Conservation (phyloP, 2,888 invertebrate species). For the Heliconius aoede region DNA sequence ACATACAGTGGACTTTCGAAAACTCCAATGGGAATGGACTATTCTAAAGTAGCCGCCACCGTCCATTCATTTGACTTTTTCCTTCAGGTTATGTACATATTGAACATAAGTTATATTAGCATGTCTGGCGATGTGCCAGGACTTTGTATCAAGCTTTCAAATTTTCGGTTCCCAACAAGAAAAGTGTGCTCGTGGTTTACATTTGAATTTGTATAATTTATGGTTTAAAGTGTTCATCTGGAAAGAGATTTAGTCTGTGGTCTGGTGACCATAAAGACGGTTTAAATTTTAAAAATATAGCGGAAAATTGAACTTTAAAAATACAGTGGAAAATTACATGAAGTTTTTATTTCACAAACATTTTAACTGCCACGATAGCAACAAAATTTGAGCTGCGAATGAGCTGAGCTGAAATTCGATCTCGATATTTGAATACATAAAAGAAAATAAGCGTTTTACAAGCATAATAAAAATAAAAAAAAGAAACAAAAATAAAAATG, state of each 20-base stretch:
- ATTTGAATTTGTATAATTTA: constrained; percentile 10
- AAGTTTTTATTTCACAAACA: no score
- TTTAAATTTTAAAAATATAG: background rate
- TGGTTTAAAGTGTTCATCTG: background rate
- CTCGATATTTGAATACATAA: no score
- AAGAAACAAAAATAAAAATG: no score
- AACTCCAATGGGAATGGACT: background rate
- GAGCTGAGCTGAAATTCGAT: no score
- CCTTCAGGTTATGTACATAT: constrained; percentile 10
- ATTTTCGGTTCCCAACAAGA: constrained; percentile 48
- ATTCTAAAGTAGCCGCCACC: background rate
- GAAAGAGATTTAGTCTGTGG: constrained; percentile 1
- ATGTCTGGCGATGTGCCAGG: constrained; percentile 50
- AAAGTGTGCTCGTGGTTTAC: constrained; percentile 36
- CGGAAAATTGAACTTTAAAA: background rate
- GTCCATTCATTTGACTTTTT: background rate
- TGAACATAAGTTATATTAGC: constrained; percentile 37
- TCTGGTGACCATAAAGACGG: background rate
- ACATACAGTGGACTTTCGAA: background rate
- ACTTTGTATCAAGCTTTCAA: constrained; percentile 47
- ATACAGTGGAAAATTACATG: background rate
- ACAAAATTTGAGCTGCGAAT: no score
- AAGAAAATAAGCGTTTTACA: no score
- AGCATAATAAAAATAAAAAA: no score
- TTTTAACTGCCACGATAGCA: no score